Evolutionary conservation across 92 coral and sea anemone species (phyloP).

Genomic region (Blastomussa wellsi): DNA sequence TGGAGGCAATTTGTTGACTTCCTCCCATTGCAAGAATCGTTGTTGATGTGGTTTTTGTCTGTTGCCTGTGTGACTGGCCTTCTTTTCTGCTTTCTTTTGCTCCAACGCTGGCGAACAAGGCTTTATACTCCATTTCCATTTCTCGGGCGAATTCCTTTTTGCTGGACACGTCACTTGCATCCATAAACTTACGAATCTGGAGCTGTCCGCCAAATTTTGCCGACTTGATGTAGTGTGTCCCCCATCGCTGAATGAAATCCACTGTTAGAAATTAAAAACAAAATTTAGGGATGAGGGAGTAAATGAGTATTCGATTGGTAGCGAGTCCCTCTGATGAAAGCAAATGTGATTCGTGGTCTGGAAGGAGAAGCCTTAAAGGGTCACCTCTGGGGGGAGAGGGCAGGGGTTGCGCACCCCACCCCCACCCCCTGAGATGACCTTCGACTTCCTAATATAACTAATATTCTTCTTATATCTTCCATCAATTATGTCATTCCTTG

Average conservation of each 20-base stretch:
- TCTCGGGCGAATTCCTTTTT: constrained; percentile 52
- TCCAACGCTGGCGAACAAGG: constrained; percentile 64
- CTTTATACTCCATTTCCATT: constrained; percentile 54
- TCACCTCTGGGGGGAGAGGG: too few species aligned
- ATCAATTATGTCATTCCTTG: too few species aligned
- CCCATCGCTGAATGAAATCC: constrained; percentile 53
- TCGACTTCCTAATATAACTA: too few species aligned
- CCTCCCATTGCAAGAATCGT: constrained; percentile 54
- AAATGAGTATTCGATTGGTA: too few species aligned
- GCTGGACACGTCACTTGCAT: constrained; percentile 28
- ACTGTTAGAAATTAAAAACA: neutral
- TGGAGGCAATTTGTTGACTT: constrained; percentile 51
- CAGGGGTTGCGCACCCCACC: too few species aligned
- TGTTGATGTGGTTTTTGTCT: constrained; percentile 41
- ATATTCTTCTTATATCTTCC: too few species aligned
- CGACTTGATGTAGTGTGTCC: constrained; percentile 64
- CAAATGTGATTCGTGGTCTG: too few species aligned
- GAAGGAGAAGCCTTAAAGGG: too few species aligned
- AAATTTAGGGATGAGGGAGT: too few species aligned
- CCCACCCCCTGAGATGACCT: too few species aligned
- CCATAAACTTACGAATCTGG: constrained; percentile 52
- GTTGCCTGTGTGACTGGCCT: constrained; percentile 36
- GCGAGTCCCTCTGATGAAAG: too few species aligned
- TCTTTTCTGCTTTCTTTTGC: constrained; percentile 36
- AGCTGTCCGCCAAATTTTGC: constrained; percentile 62